phyloP scores from a whole-genome alignment of 2,113 vertebrate genomes.

The Cyprinodon variegatus region DNA sequence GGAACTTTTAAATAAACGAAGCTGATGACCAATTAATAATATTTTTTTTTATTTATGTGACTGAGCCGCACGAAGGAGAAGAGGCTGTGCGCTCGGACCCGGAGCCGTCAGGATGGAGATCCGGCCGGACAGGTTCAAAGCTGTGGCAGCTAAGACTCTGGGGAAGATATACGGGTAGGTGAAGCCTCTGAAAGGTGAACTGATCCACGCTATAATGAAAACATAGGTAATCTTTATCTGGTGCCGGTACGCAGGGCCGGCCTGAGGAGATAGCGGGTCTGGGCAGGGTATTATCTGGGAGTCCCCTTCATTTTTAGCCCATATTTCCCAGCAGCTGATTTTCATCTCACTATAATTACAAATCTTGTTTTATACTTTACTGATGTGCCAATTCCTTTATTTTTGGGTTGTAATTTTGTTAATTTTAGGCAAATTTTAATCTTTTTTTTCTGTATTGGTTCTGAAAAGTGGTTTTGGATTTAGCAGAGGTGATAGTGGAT shows the following conservation, averaged over 20 bases:
- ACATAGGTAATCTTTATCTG: not conserved
- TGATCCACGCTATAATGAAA: not conserved
- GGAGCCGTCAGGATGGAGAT: slow-evolving; percentile 80
- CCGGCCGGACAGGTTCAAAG: slow-evolving; percentile 80
- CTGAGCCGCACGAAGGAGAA: slow-evolving; percentile 44
- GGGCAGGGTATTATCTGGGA: not conserved
- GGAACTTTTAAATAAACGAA: not conserved
- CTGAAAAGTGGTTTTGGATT: not conserved
- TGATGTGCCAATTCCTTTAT: too few relatives aligned
- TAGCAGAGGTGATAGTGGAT: too few relatives aligned
- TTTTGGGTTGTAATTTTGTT: too few relatives aligned
- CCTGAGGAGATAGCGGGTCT: not conserved
- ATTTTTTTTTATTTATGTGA: slow-evolving; percentile 22
- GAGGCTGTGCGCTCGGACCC: slow-evolving; percentile 65
- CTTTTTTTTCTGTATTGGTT: not conserved
- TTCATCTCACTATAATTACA: too few relatives aligned
- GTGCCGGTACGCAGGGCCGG: not conserved
- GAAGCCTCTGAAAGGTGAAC: not conserved
- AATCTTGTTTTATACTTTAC: too few relatives aligned
- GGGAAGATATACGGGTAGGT: slow-evolving; percentile 81
- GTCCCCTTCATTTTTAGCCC: too few relatives aligned
- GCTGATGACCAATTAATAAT: slow-evolving; percentile 14
- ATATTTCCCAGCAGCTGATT: too few relatives aligned
- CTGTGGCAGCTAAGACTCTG: slow-evolving; percentile 76
- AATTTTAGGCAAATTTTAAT: not conserved